These are phyloP conservation scores for fruit fly (Drosophila melanogaster) DNA, from an alignment of 1,140 invertebrate species.

Conservation along the genomic window Release_6_plus_ISO1_MT NT_037436.4:21623501-21624000, in stretches of 20 bases:
- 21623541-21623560: slow-evolving; percentile 54
- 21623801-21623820: neutral
- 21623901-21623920: too few relatives aligned
- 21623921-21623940: too few relatives aligned
- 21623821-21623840: neutral
- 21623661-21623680: neutral
- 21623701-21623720: slow-evolving; percentile 33
- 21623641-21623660: neutral
- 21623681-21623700: slow-evolving; percentile 49
- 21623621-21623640: too few relatives aligned
- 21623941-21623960: too few relatives aligned
- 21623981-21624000: too few relatives aligned
- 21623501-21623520: slow-evolving; percentile 85
- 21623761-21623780: slow-evolving; percentile 4
- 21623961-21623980: too few relatives aligned
- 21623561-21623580: neutral
- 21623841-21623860: too few relatives aligned
- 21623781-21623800: too few relatives aligned
- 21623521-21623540: slow-evolving; percentile 69
- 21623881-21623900: too few relatives aligned
- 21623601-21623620: neutral
- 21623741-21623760: slow-evolving; percentile 38
- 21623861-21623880: too few relatives aligned
- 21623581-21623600: neutral
- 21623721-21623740: slow-evolving; percentile 37